phyloP scores from a whole-genome alignment of 1,140 invertebrate species.

The Trichonephila clavipes region DNA sequence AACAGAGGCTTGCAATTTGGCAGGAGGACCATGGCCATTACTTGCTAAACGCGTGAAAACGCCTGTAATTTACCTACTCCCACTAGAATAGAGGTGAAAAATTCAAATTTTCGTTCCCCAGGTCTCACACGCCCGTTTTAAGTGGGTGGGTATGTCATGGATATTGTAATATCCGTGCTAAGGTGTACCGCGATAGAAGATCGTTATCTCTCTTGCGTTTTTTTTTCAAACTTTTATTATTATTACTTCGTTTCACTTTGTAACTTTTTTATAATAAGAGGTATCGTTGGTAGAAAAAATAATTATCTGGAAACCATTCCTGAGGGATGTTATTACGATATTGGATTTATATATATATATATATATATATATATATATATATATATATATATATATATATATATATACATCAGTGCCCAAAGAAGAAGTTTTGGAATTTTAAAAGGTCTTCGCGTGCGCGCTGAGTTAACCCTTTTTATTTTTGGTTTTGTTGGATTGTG shows the following conservation, averaged over 20 bases:
- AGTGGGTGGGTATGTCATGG: conserved; percentile 33
- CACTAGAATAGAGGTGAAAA: conserved; percentile 57
- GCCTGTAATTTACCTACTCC: conserved; percentile 51
- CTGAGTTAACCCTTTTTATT: background rate
- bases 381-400: no score
- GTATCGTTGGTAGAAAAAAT: conserved; percentile 20
- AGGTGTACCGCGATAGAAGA: background rate
- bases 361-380: no score
- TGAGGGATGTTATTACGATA: conserved; percentile 41
- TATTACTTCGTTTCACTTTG: background rate
- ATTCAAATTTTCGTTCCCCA: conserved; percentile 52
- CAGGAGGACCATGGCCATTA: conserved; percentile 31
- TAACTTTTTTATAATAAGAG: background rate
- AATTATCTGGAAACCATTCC: background rate
- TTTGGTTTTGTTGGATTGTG: no score
- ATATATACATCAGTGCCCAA: background rate
- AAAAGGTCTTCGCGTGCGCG: no score
- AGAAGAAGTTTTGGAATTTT: background rate
- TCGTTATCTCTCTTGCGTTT: background rate
- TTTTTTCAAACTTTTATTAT: background rate
- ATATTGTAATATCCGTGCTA: conserved; percentile 26
- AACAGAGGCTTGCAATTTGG: conserved; percentile 55
- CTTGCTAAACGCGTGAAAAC: conserved; percentile 55
- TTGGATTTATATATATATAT: background rate
- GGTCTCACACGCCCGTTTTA: conserved; percentile 44